phyloP scores from a whole-genome alignment of 2,113 vertebrate genomes.

The Columbina picui region DNA sequence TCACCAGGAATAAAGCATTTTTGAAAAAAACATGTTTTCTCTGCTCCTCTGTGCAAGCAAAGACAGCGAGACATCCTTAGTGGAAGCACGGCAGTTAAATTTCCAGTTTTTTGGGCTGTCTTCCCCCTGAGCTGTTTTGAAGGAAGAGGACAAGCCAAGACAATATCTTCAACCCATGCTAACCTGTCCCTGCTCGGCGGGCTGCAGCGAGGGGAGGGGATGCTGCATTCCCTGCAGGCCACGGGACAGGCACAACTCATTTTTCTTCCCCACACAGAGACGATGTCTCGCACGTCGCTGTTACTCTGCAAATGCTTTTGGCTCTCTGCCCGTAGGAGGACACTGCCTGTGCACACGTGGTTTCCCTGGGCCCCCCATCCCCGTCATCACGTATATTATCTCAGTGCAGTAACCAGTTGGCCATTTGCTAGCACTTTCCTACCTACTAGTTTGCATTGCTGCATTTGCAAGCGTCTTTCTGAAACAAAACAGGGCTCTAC shows the following conservation, averaged over 20 bases:
- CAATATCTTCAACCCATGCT: neutral
- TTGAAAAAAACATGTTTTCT: neutral
- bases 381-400: rapidly evolving
- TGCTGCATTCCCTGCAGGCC: neutral
- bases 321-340: neutral
- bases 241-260: neutral
- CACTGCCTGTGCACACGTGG: neutral
- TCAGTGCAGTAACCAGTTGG: rapidly evolving
- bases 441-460: neutral
- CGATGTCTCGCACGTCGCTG: neutral
- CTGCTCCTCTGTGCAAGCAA: neutral
- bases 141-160: conserved; percentile 3
- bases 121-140: neutral
- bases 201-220: neutral
- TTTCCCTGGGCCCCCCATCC: neutral
- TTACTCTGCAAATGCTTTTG: neutral
- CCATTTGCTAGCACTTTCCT: neutral
- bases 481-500: neutral
- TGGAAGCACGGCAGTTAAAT: neutral
- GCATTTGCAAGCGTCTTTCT: neutral
- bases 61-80: neutral
- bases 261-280: neutral
- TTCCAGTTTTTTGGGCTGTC: neutral
- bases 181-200: neutral
- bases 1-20: neutral